These are phyloP conservation scores for Myripristis jacobus DNA, from an alignment of 2,797 vertebrate genomes.

Conservation along the genomic window DNA sequence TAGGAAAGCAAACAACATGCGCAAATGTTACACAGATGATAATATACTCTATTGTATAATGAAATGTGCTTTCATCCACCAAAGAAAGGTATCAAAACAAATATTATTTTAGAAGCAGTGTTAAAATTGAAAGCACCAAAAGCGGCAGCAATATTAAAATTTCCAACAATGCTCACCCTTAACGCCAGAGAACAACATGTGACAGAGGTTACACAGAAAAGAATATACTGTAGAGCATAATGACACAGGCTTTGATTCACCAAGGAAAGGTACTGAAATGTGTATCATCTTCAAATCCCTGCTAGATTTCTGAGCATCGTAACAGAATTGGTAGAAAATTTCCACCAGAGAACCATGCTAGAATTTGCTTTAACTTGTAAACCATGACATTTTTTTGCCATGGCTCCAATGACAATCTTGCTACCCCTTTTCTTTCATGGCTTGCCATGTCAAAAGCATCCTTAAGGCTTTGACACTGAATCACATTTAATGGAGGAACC, in stretches of 20 bases:
- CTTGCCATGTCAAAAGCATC: conserved; percentile 31
- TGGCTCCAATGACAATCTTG: conserved; percentile 51
- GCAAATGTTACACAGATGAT: conserved; percentile 10
- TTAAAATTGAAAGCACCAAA: no score
- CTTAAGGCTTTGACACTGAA: conserved; percentile 40
- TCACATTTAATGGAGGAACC: conserved; percentile 67
- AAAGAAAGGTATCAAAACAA: no score
- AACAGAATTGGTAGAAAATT: conserved; percentile 45
- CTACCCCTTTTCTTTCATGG: conserved; percentile 43
- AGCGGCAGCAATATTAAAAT: no score
- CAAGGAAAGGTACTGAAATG: conserved; percentile 21
- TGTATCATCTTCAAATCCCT: conserved; percentile 8
- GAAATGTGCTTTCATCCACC: conserved; percentile 16
- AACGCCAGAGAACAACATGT: no score
- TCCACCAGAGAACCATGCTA: conserved; percentile 37
- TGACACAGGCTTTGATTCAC: conserved; percentile 23
- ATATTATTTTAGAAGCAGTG: no score
- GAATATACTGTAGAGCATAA: background rate
- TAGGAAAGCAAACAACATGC: conserved; percentile 3
- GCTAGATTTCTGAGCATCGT: conserved; percentile 32
- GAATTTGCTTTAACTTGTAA: conserved; percentile 50
- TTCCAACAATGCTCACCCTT: no score
- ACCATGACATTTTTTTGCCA: conserved; percentile 10
- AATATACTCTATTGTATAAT: conserved; percentile 7
- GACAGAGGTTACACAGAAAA: background rate